Evolutionary conservation across 37 sponge, comb jelly and placozoan species (phyloP).

Genomic region (Ephydatia muelleri): DNA sequence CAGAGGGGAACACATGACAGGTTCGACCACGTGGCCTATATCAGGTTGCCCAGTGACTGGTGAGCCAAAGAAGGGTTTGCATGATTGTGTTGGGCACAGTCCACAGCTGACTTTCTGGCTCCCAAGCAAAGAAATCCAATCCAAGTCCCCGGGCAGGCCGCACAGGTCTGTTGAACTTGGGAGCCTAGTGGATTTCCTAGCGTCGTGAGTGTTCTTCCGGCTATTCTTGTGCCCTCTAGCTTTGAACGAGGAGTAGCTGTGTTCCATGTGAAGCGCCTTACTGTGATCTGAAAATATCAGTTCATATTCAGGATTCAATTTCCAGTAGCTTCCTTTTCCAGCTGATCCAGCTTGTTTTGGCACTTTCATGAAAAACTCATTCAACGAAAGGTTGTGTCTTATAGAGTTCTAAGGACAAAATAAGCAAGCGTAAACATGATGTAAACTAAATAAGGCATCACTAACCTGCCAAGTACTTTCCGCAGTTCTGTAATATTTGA

Average conservation of each 20-base stretch:
- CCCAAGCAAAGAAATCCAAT: slow-evolving; percentile 66
- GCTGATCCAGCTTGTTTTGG: slow-evolving; percentile 67
- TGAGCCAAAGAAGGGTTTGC: slow-evolving; percentile 31
- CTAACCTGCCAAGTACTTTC: slow-evolving; percentile 91
- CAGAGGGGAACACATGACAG: slow-evolving; percentile 52
- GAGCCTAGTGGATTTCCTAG: background rate
- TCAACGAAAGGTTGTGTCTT: slow-evolving; percentile 74
- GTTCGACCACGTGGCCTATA: slow-evolving; percentile 41
- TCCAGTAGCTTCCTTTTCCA: slow-evolving; percentile 87
- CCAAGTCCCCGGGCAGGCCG: slow-evolving; percentile 62
- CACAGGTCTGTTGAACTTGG: slow-evolving; percentile 32
- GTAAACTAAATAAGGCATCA: background rate
- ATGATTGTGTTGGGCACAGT: slow-evolving; percentile 23
- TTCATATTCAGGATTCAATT: slow-evolving; percentile 72
- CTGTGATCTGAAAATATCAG: slow-evolving; percentile 39
- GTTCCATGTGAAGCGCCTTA: background rate
- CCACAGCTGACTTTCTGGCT: slow-evolving; percentile 54
- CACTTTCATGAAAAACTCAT: slow-evolving; percentile 75
- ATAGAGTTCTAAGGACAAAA: slow-evolving; percentile 59
- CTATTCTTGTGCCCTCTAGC: background rate
- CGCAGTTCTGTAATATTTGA: slow-evolving; percentile 77
- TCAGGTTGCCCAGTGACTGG: slow-evolving; percentile 51
- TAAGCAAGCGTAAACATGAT: background rate
- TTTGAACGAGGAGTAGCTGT: slow-evolving; percentile 12
- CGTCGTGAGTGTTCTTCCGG: slow-evolving; percentile 22